These are phyloP conservation scores for Cetoscarus ocellatus DNA, from an alignment of 2,797 vertebrate species.

Conservation along the genomic window DNA sequence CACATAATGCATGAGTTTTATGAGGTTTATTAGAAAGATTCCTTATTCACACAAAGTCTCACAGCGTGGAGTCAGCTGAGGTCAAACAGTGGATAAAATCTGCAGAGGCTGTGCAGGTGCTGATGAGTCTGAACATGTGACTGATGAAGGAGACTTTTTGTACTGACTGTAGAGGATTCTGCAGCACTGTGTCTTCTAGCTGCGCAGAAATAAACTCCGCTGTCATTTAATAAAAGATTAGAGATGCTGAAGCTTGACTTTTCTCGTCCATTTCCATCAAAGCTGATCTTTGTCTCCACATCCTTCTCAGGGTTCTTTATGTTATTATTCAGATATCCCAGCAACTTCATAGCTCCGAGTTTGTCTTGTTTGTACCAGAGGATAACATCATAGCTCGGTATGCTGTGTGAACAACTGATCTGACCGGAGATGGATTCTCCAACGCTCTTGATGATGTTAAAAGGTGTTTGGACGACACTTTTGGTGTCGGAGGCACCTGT, in stretches of 20 bases:
- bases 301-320: not conserved
- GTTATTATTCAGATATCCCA: slow-evolving; percentile 38
- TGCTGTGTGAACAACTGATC: slow-evolving; percentile 48
- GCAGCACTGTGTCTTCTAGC: slow-evolving; percentile 55
- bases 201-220: slow-evolving; percentile 64
- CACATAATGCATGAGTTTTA: no score
- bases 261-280: slow-evolving; percentile 26
- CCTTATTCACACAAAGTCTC: not conserved
- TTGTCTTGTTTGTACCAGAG: slow-evolving; percentile 65
- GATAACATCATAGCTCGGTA: slow-evolving; percentile 9
- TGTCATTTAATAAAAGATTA: slow-evolving; percentile 33
- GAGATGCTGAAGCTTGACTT: slow-evolving; percentile 33
- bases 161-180: slow-evolving; percentile 5
- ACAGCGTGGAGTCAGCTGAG: not conserved
- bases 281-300: slow-evolving; percentile 28
- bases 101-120: slow-evolving; percentile 37
- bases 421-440: slow-evolving; percentile 24
- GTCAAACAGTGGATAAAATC: slow-evolving; percentile 1
- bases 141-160: slow-evolving; percentile 50
- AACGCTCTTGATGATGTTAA: slow-evolving; percentile 7
- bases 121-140: not conserved
- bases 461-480: slow-evolving; percentile 30
- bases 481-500: slow-evolving; percentile 14
- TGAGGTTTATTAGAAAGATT: no score
- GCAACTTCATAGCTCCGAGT: not conserved